Evolutionary conservation across 1,140 invertebrate genomes (phyloP), one percentile per base, ranked within the genome.

Genomic region (Psilanteris sp.): DNA sequence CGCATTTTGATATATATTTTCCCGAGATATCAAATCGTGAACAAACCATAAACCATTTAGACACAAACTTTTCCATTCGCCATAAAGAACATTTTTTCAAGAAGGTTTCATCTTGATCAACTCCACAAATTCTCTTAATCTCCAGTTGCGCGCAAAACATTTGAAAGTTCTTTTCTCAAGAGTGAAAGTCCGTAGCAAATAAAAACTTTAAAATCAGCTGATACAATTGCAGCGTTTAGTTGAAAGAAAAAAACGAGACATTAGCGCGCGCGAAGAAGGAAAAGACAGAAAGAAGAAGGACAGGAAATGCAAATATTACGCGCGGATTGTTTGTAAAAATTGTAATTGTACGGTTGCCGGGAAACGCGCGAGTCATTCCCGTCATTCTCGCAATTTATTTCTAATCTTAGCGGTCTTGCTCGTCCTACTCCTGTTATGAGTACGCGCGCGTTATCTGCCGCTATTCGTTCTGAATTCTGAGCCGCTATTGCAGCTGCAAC

Each of bases 401-500:
- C 64, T 75, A 75, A 68, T 75, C 72, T 75, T 68, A 57, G 55
- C 62, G 34, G 29, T 24, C 22, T 54, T 37, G 16, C 48, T 34
- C 54, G 8, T 37, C 36, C 43, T 7, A 29, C 46, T 43, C n/a
- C 3, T 39, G 9, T 43, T 15, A 46, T 31, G 27, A 24, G 26
- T 5, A 6, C 11, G 18, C 31, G 32, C 43, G 48, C 31, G 67
- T 62, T 73, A 29, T 32, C 46, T 24, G 31, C 14, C 29, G 34
- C 55, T 34, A 39, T 57, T 70, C 67, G 61, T 36, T 64, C 55
- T 73, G 81, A 80, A 82, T 77, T 74, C 80, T 68, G 76, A 78
- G 79, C 66, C 71, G 79, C 77, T 79, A 79, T 78, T 73, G 74
- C 78, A 59, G 59, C 80, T 84, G 84, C 78, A 80, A 85, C 83